Conservation (phyloP, 2,113 vertebrate species). For the Erythrocercus mccallii region DNA sequence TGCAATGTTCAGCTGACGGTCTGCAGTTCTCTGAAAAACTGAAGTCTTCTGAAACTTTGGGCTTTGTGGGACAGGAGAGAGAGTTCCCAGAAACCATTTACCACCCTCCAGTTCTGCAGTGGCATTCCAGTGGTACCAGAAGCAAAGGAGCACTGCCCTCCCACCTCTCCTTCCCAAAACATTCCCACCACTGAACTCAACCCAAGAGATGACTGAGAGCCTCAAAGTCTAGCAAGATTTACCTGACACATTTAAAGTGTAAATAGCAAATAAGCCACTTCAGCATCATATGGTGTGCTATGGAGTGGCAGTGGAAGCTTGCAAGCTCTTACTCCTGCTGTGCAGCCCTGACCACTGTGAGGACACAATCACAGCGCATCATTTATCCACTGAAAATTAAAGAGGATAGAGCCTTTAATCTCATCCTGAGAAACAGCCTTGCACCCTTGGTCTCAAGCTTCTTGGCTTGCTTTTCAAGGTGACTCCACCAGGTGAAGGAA, state of each 20-base stretch:
- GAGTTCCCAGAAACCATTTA: neutral
- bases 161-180: neutral
- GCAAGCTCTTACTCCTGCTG: neutral
- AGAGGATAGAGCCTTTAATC: neutral
- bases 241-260: neutral
- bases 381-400: neutral
- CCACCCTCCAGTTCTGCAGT: neutral
- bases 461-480: neutral
- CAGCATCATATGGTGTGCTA: neutral
- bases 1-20: rapidly evolving
- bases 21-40: neutral
- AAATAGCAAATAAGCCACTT: neutral
- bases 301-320: neutral
- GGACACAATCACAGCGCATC: neutral
- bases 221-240: neutral
- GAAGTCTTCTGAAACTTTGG: neutral
- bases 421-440: neutral
- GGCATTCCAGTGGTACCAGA: neutral
- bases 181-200: neutral
- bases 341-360: neutral
- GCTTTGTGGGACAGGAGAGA: neutral
- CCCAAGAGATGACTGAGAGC: neutral
- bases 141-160: neutral
- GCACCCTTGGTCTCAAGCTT: neutral
- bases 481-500: neutral